These are phyloP conservation scores for Orthonychiurus folsomi DNA, from an alignment of 2,888 invertebrate genomes.

Conservation along the genomic window DNA sequence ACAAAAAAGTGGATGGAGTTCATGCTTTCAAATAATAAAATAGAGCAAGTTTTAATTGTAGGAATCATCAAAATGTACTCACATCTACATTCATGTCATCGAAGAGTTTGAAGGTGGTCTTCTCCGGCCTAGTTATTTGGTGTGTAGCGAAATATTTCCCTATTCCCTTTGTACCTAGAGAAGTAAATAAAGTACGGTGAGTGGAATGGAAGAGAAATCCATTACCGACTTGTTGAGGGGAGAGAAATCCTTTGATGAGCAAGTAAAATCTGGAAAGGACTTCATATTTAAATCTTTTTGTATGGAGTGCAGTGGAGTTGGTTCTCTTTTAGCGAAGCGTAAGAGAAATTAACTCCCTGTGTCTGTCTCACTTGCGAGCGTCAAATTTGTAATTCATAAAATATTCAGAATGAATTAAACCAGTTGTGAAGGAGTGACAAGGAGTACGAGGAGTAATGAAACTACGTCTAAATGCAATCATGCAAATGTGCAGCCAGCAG, in stretches of 20 bases:
- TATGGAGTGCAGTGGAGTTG: not conserved
- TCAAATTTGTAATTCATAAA: not conserved
- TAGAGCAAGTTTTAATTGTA: too few relatives aligned
- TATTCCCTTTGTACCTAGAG: constrained; percentile 35
- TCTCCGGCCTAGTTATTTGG: constrained; percentile 23
- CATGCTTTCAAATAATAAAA: too few relatives aligned
- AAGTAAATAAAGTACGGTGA: not conserved
- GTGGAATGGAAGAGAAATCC: not conserved
- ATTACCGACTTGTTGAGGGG: not conserved
- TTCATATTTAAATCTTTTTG: not conserved
- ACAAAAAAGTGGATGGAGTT: too few relatives aligned
- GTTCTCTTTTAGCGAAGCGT: not conserved
- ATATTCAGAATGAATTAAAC: not conserved
- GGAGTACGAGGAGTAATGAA: not conserved
- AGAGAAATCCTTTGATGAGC: not conserved
- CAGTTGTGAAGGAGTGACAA: not conserved
- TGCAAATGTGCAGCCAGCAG: not conserved
- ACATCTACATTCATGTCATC: constrained; percentile 33
- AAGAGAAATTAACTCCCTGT: not conserved
- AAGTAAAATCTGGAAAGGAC: not conserved
- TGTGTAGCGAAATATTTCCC: constrained; percentile 29
- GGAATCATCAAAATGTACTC: too few relatives aligned
- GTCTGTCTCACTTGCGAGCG: not conserved
- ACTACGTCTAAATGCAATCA: not conserved
- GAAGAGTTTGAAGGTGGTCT: constrained; percentile 17